Base-by-base conservation (phyloP, 2,888 invertebrate genomes). In the Tenthredo scrophulariae region DNA sequence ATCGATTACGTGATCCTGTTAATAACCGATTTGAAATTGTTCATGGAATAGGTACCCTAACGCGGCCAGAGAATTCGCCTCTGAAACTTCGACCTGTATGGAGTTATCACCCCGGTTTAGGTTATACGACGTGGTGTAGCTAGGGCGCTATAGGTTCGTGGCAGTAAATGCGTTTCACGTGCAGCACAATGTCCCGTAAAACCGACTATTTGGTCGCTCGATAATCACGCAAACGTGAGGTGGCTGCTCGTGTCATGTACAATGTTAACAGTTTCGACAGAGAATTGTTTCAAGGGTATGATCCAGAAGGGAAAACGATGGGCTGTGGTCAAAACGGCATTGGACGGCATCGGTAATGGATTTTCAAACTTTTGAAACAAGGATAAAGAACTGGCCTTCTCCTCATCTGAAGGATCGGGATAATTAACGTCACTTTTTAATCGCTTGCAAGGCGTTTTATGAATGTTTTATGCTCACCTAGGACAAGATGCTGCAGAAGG, bases 201-300 rank as follows among this genome's bases (percentile, higher is more conserved):
- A 74, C 26, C 74, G 74, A 40, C 74, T 43, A 26, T 74, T 26
- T 26, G 43, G 40, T 74, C 22, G 46, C 74, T 74, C 67, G 74
- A 74, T 74, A 43, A 74, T 74, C 74, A 74, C 74, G 40, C 40
- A 22, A 43, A 74, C 40, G 74, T 74, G 74, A 74, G 74, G 22
- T 22, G 22, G 43, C 7, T 43, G 74, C n/a, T 46, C 26, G 43
- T 29, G 22, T 74, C 43, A 74, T 40, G 43, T 15, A 40, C n/a
- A 46, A 74, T 22, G 74, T 46, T 40, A 43, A 74, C 43, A 46
- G 40, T 74, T 46, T 46, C 74, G 74, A 74, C 13, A 43, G 15
- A 74, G 43, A 74, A 43, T 40, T 9, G 29, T 43, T 43, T 9
- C 40, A 26, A 22, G 10, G 43, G 10, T 40, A 50, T 7, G 1